Conservation (phyloP, 2,888 invertebrate genomes). For the Matsumyia berberina region DNA sequence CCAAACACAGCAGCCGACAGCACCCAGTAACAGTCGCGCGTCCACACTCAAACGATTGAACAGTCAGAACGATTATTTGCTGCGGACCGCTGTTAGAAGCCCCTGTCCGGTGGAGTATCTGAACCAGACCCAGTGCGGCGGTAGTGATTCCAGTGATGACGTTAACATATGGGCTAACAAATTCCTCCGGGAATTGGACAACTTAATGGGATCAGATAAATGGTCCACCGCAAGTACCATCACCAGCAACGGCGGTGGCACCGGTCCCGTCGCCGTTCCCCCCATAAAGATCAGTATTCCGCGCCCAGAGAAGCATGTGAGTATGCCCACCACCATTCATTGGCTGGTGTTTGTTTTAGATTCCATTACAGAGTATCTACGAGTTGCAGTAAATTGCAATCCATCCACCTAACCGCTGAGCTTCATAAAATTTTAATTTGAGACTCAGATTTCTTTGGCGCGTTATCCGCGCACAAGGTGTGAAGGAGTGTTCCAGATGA, state of each 20-base stretch:
- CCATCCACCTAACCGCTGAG: constrained; percentile 58
- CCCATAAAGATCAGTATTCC: constrained; percentile 81
- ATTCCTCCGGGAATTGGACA: constrained; percentile 84
- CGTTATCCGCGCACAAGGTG: background rate
- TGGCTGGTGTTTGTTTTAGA: constrained; percentile 53
- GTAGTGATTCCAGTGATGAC: constrained; percentile 80
- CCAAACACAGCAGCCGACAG: constrained; percentile 69
- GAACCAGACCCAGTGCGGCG: constrained; percentile 58
- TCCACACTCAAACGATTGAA: constrained; percentile 73
- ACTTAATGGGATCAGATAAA: constrained; percentile 83
- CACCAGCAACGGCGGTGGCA: constrained; percentile 36
- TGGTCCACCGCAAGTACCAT: constrained; percentile 69
- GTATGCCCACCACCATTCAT: too few relatives aligned
- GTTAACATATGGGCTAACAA: constrained; percentile 84
- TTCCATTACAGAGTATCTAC: constrained; percentile 42
- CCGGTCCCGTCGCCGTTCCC: constrained; percentile 67
- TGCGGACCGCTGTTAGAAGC: constrained; percentile 63
- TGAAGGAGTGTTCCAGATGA: constrained; percentile 40
- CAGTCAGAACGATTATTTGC: constrained; percentile 69
- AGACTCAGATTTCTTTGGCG: background rate
- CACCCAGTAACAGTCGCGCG: constrained; percentile 58
- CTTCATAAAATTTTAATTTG: constrained; percentile 53
- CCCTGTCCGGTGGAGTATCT: constrained; percentile 59
- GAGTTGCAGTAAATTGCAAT: constrained; percentile 25
- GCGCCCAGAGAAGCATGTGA: constrained; percentile 84